Evolutionary conservation across 2,888 invertebrate species (phyloP).

Genomic region (Watsonalla cultraria): DNA sequence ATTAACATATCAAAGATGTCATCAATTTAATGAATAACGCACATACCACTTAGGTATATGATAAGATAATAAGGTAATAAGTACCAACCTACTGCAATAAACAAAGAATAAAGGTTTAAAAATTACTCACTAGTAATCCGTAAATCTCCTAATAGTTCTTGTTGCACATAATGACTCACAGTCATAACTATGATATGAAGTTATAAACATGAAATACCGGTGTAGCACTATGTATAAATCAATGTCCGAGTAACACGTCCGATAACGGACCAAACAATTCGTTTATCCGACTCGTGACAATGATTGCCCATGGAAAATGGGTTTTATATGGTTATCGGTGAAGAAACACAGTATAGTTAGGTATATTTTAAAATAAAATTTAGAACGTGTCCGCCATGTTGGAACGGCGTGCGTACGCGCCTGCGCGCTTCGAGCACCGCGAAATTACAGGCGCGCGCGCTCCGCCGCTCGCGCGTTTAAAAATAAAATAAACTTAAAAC

Average conservation of each 20-base stretch:
- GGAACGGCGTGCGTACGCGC: constrained; percentile 70
- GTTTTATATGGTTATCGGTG: constrained; percentile 41
- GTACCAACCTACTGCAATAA: constrained; percentile 3
- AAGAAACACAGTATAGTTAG: constrained; percentile 34
- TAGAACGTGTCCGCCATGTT: constrained; percentile 65
- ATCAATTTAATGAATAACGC: too few species aligned
- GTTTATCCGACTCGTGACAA: constrained; percentile 29
- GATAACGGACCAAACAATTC: constrained; percentile 38
- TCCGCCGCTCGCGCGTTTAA: constrained; percentile 69
- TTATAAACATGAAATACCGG: constrained; percentile 52
- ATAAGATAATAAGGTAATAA: too few species aligned
- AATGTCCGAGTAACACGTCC: constrained; percentile 41
- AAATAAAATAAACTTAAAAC: constrained; percentile 78
- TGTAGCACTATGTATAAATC: constrained; percentile 49
- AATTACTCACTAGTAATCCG: constrained; percentile 59
- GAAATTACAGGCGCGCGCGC: constrained; percentile 72
- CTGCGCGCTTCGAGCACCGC: constrained; percentile 74
- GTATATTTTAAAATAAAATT: constrained; percentile 43
- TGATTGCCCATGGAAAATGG: constrained; percentile 42
- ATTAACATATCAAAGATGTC: too few species aligned
- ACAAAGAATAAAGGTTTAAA: constrained; percentile 34
- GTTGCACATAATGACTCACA: constrained; percentile 52
- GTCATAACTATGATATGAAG: constrained; percentile 53
- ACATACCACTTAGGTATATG: too few species aligned
- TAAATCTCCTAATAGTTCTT: constrained; percentile 51